phyloP scores from a whole-genome alignment of 64 coral and sea anemone genomes.

The Actinia tenebrosa region DNA sequence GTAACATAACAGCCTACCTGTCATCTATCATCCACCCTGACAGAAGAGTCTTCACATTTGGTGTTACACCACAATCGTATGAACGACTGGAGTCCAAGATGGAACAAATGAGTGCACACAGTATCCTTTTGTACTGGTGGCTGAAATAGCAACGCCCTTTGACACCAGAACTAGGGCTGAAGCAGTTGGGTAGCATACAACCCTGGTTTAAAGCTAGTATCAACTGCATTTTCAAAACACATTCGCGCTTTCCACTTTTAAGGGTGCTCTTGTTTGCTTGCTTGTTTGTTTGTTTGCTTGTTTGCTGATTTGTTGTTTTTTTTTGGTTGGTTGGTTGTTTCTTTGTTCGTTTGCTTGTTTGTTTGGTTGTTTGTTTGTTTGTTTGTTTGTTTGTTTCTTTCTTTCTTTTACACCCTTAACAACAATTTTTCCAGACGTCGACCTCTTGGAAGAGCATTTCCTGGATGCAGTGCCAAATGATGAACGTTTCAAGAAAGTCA shows the following conservation, averaged over 20 bases:
- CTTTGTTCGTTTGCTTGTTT: no score
- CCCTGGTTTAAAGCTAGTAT: no score
- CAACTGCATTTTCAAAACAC: no score
- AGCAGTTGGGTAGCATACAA: no score
- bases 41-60: constrained; percentile 77
- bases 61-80: constrained; percentile 48
- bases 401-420: constrained; percentile 28
- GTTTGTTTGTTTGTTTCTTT: background rate
- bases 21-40: constrained; percentile 85
- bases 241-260: no score
- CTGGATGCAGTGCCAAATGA: constrained; percentile 75
- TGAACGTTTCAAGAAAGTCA: constrained; percentile 76
- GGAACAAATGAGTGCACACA: constrained; percentile 47
- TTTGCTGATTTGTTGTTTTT: no score
- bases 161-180: no score
- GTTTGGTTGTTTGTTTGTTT: no score
- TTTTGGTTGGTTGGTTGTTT: no score
- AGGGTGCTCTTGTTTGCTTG: no score
- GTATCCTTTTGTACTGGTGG: constrained; percentile 71
- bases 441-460: constrained; percentile 71
- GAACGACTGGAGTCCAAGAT: constrained; percentile 67
- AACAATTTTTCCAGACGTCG: constrained; percentile 49
- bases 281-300: no score
- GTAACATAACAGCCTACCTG: constrained; percentile 79
- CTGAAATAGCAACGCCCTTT: no score